phyloP scores from a whole-genome alignment of 2,797 vertebrate species.

The Chaenodraco wilsoni region DNA sequence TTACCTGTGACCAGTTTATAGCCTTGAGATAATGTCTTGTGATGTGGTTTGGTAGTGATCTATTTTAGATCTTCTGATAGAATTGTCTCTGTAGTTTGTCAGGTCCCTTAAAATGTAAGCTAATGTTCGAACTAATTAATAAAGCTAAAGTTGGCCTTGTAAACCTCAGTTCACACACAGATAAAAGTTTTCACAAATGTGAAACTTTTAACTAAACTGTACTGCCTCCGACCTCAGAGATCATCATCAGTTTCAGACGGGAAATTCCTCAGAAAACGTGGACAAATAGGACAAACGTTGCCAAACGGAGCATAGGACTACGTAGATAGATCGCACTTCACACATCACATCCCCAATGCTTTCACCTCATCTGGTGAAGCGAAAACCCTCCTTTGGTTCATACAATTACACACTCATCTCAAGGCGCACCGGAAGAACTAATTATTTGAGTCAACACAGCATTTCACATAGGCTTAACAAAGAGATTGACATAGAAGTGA shows the following conservation, averaged over 20 bases:
- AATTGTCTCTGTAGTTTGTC: background rate
- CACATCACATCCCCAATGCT: slow-evolving; percentile 34
- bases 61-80: background rate
- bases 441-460: slow-evolving; percentile 39
- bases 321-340: slow-evolving; percentile 45
- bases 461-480: slow-evolving; percentile 14
- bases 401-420: slow-evolving; percentile 71
- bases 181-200: slow-evolving; percentile 27
- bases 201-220: slow-evolving; percentile 20
- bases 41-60: background rate
- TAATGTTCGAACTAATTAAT: background rate
- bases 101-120: background rate
- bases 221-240: background rate
- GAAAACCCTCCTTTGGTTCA: slow-evolving; percentile 26
- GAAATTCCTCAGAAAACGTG: slow-evolving; percentile 42
- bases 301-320: slow-evolving; percentile 30
- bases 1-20: background rate
- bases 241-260: slow-evolving; percentile 33
- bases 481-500: slow-evolving; percentile 23
- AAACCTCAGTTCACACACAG: background rate
- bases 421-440: slow-evolving; percentile 24
- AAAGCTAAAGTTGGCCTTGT: slow-evolving; percentile 14
- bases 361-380: slow-evolving; percentile 40
- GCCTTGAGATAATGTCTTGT: background rate
- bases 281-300: slow-evolving; percentile 20